Evolutionary conservation across 2,797 vertebrate genomes (phyloP).

Genomic region (Prunella strophiata): DNA sequence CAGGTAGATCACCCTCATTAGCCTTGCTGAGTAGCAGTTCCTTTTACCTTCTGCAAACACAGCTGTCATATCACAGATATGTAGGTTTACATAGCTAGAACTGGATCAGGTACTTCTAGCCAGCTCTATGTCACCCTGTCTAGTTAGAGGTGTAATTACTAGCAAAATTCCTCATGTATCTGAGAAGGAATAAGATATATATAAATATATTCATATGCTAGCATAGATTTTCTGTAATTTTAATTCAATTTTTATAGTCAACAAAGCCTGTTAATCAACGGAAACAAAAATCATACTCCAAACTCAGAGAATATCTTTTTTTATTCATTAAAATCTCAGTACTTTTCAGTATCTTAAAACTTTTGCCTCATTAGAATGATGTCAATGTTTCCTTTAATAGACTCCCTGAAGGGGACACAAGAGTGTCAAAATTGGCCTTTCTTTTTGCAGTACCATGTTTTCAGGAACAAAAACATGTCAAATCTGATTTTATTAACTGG

Average conservation of each 20-base stretch:
- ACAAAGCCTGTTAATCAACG: background rate
- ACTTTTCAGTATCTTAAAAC: background rate
- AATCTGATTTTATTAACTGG: background rate
- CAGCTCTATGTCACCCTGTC: background rate
- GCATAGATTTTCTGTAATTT: background rate
- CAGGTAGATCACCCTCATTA: background rate
- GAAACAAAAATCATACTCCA: background rate
- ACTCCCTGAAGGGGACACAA: background rate
- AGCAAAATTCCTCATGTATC: background rate
- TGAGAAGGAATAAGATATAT: background rate
- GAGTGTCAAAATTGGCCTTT: background rate
- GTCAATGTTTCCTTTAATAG: background rate
- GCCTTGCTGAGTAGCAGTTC: background rate
- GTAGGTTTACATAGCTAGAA: background rate
- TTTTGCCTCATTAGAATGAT: background rate
- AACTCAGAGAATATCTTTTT: background rate
- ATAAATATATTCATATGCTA: background rate
- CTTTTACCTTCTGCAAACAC: background rate
- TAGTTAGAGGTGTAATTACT: background rate
- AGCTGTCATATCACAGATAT: background rate
- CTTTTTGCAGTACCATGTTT: background rate
- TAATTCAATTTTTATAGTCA: background rate
- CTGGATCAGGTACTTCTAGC: background rate
- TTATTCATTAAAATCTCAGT: background rate
- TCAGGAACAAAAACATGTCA: background rate